phyloP scores from a whole-genome alignment of 2,888 invertebrate species.

The Caenorhabditis sp. region DNA sequence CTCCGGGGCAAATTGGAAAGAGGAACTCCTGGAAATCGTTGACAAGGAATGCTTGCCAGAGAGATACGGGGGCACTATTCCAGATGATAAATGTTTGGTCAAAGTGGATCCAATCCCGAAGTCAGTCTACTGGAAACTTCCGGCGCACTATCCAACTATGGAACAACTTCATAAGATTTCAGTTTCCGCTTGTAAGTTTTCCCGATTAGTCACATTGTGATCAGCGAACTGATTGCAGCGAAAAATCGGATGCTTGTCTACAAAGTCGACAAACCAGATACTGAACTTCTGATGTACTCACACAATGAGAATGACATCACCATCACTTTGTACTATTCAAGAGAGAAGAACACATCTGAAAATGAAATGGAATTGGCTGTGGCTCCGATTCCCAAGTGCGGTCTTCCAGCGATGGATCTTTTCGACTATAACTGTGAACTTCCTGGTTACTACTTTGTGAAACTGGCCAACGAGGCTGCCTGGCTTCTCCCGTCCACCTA shows the following conservation, averaged over 20 bases:
- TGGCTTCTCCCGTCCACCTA: slow-evolving; percentile 71
- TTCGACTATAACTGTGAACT: slow-evolving; percentile 71
- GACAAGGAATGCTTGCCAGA: slow-evolving; percentile 72
- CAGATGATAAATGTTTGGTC: slow-evolving; percentile 57
- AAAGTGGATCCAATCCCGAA: slow-evolving; percentile 67
- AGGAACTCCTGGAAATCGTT: slow-evolving; percentile 69
- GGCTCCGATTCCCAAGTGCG: slow-evolving; percentile 70
- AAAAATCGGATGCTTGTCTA: slow-evolving; percentile 66
- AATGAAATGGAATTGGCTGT: slow-evolving; percentile 66
- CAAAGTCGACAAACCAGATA: slow-evolving; percentile 64
- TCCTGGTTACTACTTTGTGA: slow-evolving; percentile 71
- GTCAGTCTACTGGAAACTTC: slow-evolving; percentile 72
- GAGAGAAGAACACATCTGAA: slow-evolving; percentile 62
- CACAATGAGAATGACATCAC: slow-evolving; percentile 73
- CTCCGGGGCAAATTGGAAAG: slow-evolving; percentile 67
- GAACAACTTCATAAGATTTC: slow-evolving; percentile 71
- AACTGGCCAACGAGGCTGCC: slow-evolving; percentile 68
- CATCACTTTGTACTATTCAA: slow-evolving; percentile 69
- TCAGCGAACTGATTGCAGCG: slow-evolving; percentile 49
- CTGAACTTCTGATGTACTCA: slow-evolving; percentile 69
- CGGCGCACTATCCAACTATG: slow-evolving; percentile 63
- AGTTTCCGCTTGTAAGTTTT: slow-evolving; percentile 67
- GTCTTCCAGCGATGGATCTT: slow-evolving; percentile 72
- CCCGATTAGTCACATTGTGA: not conserved
- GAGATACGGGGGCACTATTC: slow-evolving; percentile 75